phyloP scores from a whole-genome alignment of 2,797 vertebrate species.

The Arctocebus calabarensis region DNA sequence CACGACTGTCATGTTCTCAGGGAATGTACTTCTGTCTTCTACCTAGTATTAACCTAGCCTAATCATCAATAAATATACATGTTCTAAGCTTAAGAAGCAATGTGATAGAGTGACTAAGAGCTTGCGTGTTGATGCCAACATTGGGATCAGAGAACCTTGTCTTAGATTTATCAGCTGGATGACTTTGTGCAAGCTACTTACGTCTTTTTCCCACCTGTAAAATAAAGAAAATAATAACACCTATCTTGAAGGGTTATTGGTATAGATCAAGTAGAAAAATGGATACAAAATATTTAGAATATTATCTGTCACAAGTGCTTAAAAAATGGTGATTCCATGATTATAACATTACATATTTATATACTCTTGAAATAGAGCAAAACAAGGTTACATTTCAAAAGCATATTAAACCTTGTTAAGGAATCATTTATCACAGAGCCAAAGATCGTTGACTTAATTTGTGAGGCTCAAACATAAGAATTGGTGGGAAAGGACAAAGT shows the following conservation, averaged over 20 bases:
- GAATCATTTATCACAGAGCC: not conserved
- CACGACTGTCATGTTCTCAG: no score
- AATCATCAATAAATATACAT: not conserved
- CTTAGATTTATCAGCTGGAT: not conserved
- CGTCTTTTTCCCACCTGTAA: not conserved
- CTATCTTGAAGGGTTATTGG: not conserved
- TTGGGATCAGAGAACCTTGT: not conserved
- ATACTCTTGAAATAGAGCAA: not conserved
- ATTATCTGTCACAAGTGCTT: not conserved
- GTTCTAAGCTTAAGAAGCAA: not conserved
- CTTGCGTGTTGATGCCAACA: not conserved
- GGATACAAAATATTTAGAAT: not conserved
- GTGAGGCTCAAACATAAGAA: not conserved
- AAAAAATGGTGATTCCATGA: not conserved
- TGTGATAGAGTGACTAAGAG: not conserved
- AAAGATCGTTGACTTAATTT: not conserved
- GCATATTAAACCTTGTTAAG: not conserved
- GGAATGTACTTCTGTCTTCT: not conserved
- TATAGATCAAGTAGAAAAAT: not conserved
- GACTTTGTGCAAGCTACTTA: not conserved
- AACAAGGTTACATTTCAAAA: not conserved
- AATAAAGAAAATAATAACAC: not conserved
- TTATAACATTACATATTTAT: not conserved
- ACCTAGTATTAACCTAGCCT: not conserved
- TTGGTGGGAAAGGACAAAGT: not conserved